Evolutionary conservation across 2,888 invertebrate genomes (phyloP), one percentile per base, ranked within the genome.

Genomic region (Cyclophora albipunctata): DNA sequence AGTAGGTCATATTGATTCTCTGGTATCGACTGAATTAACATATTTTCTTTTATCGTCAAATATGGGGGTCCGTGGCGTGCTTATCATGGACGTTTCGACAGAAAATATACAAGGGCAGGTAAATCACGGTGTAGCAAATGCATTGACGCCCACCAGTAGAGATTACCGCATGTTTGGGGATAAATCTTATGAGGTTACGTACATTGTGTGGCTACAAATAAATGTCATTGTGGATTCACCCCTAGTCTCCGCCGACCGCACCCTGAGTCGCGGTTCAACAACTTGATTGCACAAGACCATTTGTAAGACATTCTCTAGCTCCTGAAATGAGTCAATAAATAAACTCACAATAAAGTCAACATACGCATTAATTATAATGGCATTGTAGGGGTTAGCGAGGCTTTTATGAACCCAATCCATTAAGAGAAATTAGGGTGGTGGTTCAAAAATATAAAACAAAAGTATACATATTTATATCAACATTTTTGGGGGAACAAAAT

Each of bases 21-120:
- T 76, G 67, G 73, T 67, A 75, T 76, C 67, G 71, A 68, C 73
- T 68, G 71, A 84, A 87, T 87, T 87, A 85, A 86, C 88, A 88
- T 88, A 86, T 86, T 86, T 85, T 84, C 79, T 75, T 78, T 85
- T 87, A 88, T 88, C 86, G 73, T 67, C 72, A 72, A 78, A 79
- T 84, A 82, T 81, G 75, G 76, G 73, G 76, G 75, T 75, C 75
- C 73, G 75, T 74, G 73, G 74, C 74, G 71, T 62, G 71, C 78
- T 84, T 86, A 85, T 85, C 84, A 75, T 76, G 76, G 77, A 78
- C 81, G 70, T 78, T 84, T 73, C 69, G 77, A 80, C 76, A 73
- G 65, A 80, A 82, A 79, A 82, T 81, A 82, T 74, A 80, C 73
- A 75, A 77, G 78, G 80, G 78, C 75, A 73, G 72, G 71, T 69